Evolutionary conservation across 2,888 invertebrate genomes (phyloP), one percentile per base, ranked within the genome.

Genomic region (Mythimna loreyi): DNA sequence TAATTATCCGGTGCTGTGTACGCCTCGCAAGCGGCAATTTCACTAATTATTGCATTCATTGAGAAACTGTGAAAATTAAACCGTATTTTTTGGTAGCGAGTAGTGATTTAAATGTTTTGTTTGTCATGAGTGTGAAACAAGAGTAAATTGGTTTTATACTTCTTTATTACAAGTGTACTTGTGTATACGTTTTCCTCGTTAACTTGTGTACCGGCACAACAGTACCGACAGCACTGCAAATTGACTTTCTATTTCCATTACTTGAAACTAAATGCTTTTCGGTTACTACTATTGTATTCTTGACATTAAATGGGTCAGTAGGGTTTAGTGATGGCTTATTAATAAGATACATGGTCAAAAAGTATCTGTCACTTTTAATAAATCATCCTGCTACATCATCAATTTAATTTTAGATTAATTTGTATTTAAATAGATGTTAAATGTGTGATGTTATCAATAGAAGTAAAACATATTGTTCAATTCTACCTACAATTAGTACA

Each of bases 31-130:
- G 74, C 78, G 75, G 65, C 78, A 78, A 86, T 87, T 81, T 63
- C 78, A 81, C 84, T 85, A 83, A 85, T 87, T 84, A 85, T 83
- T 79, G 78, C 81, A 78, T 78, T 75, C 77, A 81, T 82, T 80
- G 74, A 70, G 65, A 65, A 74, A 80, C 67, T 74, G 66, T 56
- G 69, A 67, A 77, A 75, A 77, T 75, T 69, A 65, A 72, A 69
- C 56, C 59, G 78, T 83, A 73, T 79, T 82, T 82, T 81, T 80
- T 69, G 72, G 66, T 47, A 67, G 68, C 43, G 60, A 71, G 68
- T 60, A 62, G 72, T 75, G 67, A 81, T 77, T 80, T 78, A 77
- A 80, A 72, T 75, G 72, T 75, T 40, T 40, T 40, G 40, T 83
- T 80, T 77, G 79, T 80, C 65, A 56, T 40, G 63, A 72, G 53